These are phyloP conservation scores for Rhineura floridana DNA, from an alignment of 2,113 vertebrate species.

Conservation along the genomic window DNA sequence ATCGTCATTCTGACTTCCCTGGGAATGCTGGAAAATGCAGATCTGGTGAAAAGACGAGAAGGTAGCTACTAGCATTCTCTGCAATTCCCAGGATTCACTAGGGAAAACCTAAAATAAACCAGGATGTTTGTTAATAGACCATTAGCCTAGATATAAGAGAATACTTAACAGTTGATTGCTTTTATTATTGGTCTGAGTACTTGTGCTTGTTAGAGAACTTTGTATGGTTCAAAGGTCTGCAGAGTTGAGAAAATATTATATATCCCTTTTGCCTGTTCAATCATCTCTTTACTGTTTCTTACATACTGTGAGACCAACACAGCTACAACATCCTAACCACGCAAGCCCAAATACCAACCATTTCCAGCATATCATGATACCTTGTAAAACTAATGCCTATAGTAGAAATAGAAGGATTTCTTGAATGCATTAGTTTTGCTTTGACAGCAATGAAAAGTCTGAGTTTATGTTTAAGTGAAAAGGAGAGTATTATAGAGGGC, in stretches of 20 bases:
- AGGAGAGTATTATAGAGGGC: background rate
- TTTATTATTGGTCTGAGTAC: background rate
- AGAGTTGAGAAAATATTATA: background rate
- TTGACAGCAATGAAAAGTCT: background rate
- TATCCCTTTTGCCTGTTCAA: background rate
- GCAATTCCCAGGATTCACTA: background rate
- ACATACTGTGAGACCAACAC: background rate
- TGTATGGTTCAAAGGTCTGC: background rate
- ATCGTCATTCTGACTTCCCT: background rate
- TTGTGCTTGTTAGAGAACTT: background rate
- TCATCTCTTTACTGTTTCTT: background rate
- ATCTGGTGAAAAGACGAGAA: background rate
- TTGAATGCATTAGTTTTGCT: background rate
- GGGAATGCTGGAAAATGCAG: background rate
- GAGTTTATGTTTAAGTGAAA: accelerated
- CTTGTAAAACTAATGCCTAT: background rate
- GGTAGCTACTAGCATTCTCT: background rate
- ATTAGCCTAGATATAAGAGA: background rate
- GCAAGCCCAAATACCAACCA: background rate
- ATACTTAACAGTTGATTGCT: background rate
- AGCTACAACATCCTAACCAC: background rate
- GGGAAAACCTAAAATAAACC: background rate
- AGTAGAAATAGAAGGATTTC: background rate
- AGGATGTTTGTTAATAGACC: background rate
- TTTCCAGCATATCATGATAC: background rate